A percentile compares a stretch with the other conserved stretches of the same genome.
Conservation (phyloP, 2,888 invertebrate genomes). For the Amphipyra tragopoginis region DNA sequence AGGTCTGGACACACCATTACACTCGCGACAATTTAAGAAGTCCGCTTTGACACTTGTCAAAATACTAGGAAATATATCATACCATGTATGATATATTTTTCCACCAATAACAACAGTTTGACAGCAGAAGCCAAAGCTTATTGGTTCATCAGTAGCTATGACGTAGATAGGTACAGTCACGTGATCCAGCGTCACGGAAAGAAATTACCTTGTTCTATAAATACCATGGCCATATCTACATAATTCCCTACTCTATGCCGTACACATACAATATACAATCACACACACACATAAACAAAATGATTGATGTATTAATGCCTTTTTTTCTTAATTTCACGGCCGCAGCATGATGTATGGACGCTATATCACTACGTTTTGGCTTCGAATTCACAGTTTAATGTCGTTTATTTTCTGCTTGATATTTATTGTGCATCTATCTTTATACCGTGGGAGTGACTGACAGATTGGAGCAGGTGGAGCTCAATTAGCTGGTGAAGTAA, state of each 20-base stretch:
- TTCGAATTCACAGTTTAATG: neutral
- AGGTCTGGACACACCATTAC: too few relatives aligned
- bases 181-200: too few relatives aligned
- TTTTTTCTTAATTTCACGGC: slow-evolving; percentile 45
- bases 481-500: neutral
- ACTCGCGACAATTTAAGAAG: too few relatives aligned
- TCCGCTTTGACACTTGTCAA: too few relatives aligned
- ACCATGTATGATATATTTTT: too few relatives aligned
- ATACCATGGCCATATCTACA: slow-evolving; percentile 5
- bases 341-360: slow-evolving; percentile 20
- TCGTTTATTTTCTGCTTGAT: slow-evolving; percentile 5
- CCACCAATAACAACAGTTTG: too few relatives aligned
- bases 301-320: slow-evolving; percentile 28
- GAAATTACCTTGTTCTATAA: too few relatives aligned
- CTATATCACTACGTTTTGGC: slow-evolving; percentile 5
- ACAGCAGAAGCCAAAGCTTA: too few relatives aligned
- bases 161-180: too few relatives aligned
- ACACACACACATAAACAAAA: slow-evolving; percentile 23
- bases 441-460: slow-evolving; percentile 32
- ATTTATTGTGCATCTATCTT: slow-evolving; percentile 14
- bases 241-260: slow-evolving; percentile 14
- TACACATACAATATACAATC: slow-evolving; percentile 6
- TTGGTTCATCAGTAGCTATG: too few relatives aligned
- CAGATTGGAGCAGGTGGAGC: slow-evolving; percentile 24
- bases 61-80: too few relatives aligned